These are phyloP conservation scores for Bombus turneri DNA, from an alignment of 1,140 invertebrate species.

Conservation along the genomic window DNA sequence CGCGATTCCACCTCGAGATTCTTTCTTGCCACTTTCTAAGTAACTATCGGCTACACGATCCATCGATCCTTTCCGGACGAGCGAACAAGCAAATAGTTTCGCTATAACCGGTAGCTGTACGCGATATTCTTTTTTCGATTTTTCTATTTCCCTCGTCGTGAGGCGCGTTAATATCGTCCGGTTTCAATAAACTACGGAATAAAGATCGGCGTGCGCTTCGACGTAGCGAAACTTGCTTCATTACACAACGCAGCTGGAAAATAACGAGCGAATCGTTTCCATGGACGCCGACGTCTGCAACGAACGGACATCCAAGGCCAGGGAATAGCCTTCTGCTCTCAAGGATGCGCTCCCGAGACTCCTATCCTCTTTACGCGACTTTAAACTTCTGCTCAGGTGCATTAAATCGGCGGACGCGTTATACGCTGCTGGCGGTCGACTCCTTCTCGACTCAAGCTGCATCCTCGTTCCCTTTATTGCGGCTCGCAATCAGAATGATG, in stretches of 20 bases:
- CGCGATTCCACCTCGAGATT: conserved; percentile 23
- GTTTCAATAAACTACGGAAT: conserved; percentile 54
- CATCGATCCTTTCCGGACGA: conserved; percentile 2
- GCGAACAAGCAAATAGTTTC: conserved; percentile 18
- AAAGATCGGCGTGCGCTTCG: conserved; percentile 29
- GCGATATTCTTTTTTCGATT: background rate
- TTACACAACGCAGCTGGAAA: conserved; percentile 63
- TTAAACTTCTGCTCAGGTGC: conserved; percentile 50
- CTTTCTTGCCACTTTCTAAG: conserved; percentile 4
- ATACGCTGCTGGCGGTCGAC: background rate
- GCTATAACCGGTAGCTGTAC: conserved; percentile 26
- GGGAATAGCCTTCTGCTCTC: conserved; percentile 62
- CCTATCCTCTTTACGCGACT: conserved; percentile 55
- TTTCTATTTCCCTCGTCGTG: background rate
- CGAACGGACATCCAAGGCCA: conserved; percentile 63
- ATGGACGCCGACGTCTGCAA: conserved; percentile 55
- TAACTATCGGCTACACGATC: background rate
- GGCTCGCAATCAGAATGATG: conserved; percentile 48
- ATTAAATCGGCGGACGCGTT: conserved; percentile 46
- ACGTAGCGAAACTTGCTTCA: conserved; percentile 45
- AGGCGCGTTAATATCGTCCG: conserved; percentile 27
- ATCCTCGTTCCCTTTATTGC: conserved; percentile 47
- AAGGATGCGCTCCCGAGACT: conserved; percentile 49
- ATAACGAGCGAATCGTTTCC: conserved; percentile 63
- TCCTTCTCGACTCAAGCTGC: background rate